A percentile compares a stretch with the other conserved stretches of the same genome.
Conservation (phyloP, 2,113 vertebrate species). For the Taxidea taxus region DNA sequence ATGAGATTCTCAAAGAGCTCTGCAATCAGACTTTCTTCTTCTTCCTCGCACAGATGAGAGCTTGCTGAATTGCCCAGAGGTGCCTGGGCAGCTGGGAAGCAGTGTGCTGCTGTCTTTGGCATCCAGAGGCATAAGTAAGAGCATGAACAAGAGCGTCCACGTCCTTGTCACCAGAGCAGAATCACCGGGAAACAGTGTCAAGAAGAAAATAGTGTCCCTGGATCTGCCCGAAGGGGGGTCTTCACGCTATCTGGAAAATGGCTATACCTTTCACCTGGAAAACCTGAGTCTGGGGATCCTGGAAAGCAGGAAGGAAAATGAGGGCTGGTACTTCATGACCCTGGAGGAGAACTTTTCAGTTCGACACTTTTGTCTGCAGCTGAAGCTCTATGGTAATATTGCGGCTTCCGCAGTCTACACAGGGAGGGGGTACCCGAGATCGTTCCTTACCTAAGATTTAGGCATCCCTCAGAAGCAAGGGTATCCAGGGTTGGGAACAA, state of each 20-base stretch:
- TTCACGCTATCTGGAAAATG: background rate
- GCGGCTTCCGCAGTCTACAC: background rate
- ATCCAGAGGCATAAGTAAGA: background rate
- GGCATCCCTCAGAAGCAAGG: background rate
- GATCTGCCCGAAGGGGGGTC: background rate
- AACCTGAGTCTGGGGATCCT: constrained; percentile 49
- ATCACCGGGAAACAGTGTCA: background rate
- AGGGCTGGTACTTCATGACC: constrained; percentile 55
- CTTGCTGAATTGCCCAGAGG: background rate
- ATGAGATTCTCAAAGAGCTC: background rate
- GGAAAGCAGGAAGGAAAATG: constrained; percentile 29
- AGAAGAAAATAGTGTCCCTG: constrained; percentile 59
- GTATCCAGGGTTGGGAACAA: background rate
- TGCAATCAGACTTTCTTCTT: background rate
- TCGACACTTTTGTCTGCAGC: constrained; percentile 37
- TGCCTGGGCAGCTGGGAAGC: constrained; percentile 13
- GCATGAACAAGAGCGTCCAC: constrained; percentile 45
- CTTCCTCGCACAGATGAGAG: constrained; percentile 27
- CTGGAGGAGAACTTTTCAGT: constrained; percentile 49
- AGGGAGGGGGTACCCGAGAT: background rate
- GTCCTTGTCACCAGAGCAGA: constrained; percentile 36
- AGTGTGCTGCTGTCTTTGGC: background rate
- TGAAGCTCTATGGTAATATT: constrained; percentile 71
- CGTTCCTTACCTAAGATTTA: background rate
- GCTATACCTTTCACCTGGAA: constrained; percentile 54